Conservation (phyloP, 2,888 invertebrate species). For the Rhimphoctona megacephalus region DNA sequence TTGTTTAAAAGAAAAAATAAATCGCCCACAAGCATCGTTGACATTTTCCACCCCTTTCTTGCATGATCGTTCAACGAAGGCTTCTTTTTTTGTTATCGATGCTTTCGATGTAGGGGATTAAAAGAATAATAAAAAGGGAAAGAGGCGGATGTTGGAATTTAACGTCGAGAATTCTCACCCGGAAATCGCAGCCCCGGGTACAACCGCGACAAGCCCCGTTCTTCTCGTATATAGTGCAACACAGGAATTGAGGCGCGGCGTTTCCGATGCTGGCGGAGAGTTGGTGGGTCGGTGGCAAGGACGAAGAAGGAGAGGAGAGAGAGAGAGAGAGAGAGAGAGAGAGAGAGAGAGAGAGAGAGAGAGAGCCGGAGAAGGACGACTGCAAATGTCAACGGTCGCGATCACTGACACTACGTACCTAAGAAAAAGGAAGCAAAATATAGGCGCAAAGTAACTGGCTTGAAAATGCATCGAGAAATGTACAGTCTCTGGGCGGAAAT, state of each 20-base stretch:
- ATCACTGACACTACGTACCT: conserved; percentile 65
- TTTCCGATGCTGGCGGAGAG: conserved; percentile 57
- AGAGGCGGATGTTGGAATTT: conserved; percentile 3
- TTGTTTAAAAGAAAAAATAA: neutral
- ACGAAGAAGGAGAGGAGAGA: conserved; percentile 66
- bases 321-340: no score
- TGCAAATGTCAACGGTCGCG: conserved; percentile 70
- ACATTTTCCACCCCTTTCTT: neutral
- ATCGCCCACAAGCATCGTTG: neutral
- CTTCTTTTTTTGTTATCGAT: neutral
- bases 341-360: conserved; percentile 66
- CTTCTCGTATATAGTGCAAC: conserved; percentile 60
- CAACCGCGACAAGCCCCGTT: conserved; percentile 51
- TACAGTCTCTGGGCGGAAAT: conserved; percentile 65
- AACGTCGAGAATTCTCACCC: conserved; percentile 45
- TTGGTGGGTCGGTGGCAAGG: conserved; percentile 56
- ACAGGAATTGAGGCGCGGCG: conserved; percentile 64
- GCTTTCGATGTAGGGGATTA: neutral
- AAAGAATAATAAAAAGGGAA: neutral
- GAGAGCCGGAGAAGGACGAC: conserved; percentile 62
- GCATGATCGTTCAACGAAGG: neutral
- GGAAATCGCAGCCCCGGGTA: conserved; percentile 61
- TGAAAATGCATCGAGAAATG: conserved; percentile 56
- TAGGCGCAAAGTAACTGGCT: conserved; percentile 25
- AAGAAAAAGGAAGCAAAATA: conserved; percentile 51